phyloP scores from a whole-genome alignment of 2,888 invertebrate species.

The Hemistola chrysoprasaria region DNA sequence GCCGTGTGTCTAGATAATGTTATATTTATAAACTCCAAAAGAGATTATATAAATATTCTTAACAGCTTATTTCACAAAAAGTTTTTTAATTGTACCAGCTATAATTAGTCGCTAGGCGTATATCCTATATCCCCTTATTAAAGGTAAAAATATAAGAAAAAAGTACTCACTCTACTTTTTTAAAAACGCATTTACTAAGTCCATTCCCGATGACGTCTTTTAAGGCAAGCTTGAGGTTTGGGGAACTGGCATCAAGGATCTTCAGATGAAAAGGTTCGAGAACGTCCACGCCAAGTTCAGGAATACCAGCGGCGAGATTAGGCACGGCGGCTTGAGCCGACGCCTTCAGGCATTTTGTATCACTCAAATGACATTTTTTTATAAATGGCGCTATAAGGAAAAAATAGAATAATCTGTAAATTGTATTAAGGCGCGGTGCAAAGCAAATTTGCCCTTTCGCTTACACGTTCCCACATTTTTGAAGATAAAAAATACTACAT shows the following conservation, averaged over 20 bases:
- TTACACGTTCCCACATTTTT: too few relatives aligned
- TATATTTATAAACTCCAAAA: too few relatives aligned
- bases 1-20: too few relatives aligned
- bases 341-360: constrained; percentile 38
- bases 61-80: too few relatives aligned
- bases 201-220: constrained; percentile 42
- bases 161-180: constrained; percentile 49
- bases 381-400: constrained; percentile 39
- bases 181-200: constrained; percentile 41
- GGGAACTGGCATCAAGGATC: constrained; percentile 41
- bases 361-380: constrained; percentile 37
- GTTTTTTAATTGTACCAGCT: too few relatives aligned
- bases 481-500: too few relatives aligned
- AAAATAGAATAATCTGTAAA: not conserved
- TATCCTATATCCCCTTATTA: too few relatives aligned
- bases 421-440: too few relatives aligned
- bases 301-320: constrained; percentile 33
- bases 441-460: too few relatives aligned
- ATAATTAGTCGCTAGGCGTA: too few relatives aligned
- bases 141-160: too few relatives aligned
- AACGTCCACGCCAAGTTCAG: constrained; percentile 34
- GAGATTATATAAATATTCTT: too few relatives aligned
- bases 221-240: constrained; percentile 38
- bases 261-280: constrained; percentile 47
- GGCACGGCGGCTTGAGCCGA: constrained; percentile 33